These are phyloP conservation scores for Noturus placidus DNA, from an alignment of 2,113 vertebrate species.

Conservation along the genomic window DNA sequence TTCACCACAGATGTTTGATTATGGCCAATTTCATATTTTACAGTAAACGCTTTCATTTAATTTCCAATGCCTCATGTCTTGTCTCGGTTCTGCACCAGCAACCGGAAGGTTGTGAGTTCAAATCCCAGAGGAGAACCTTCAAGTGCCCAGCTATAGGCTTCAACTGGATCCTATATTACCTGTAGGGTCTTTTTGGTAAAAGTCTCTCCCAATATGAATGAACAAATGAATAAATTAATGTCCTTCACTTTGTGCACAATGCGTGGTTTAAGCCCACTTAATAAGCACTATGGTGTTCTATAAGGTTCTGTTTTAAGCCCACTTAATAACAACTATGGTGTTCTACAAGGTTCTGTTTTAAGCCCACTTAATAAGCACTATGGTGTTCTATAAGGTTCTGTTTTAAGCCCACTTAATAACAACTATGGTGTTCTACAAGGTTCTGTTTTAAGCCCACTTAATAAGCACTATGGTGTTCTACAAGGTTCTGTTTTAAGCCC, in stretches of 20 bases:
- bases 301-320: not conserved
- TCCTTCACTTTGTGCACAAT: not conserved
- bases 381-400: not conserved
- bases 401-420: too few relatives aligned
- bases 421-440: not conserved
- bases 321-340: not conserved
- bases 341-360: not conserved
- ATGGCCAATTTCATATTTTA: not conserved
- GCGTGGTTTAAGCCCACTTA: not conserved
- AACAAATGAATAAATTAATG: not conserved
- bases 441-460: not conserved
- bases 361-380: too few relatives aligned
- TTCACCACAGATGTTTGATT: conserved; percentile 18
- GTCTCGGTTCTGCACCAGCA: not conserved
- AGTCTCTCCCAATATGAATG: not conserved
- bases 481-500: not conserved
- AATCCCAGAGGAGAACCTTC: not conserved
- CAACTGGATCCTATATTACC: not conserved
- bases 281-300: not conserved
- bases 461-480: not conserved
- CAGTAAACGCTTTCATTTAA: conserved; percentile 1
- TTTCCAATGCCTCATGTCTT: not conserved
- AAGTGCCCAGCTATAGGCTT: not conserved
- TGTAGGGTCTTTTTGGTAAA: not conserved
- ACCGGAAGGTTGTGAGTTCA: not conserved